Evolutionary conservation across 1,140 invertebrate species (phyloP), one percentile per base, ranked within the genome.

Genomic region (Tribolium castaneum): DNA sequence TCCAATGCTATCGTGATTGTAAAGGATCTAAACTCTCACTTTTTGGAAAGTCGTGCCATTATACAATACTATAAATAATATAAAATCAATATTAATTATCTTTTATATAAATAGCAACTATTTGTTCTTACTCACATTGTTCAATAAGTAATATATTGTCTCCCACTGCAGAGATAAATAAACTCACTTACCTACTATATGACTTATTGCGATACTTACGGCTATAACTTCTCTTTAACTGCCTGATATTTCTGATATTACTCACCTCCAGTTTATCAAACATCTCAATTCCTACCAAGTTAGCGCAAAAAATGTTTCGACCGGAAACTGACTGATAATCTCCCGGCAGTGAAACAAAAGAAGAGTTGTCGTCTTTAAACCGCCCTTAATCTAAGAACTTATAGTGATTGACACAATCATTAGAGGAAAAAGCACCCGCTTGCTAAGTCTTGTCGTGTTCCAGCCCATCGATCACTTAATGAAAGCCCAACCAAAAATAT

Each of bases 141-240:
- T 73, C 14, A 66, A 9, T 45, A 45, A 22, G 70, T 72, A 52
- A 73, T 73, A 73, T 73, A 73, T 73, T 54, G 16, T 73, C 2
- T 73, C 10, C 45, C 49, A 14, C 13, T 7, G 12, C 30, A 73
- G 25, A 49, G 71, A 73, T 73, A 73, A 73, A 73, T 52, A 73
- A 51, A 52, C 71, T 73, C 52, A 73, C 49, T 54, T 34, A 73
- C 49, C 25, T 34, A 72, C 50, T 25, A 30, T 54, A 73, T 73
- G 71, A 73, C 71, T 73, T 73, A 73, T 73, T 73, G 52, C 71
- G 3, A 35, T 30, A 52, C 71, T 73, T 52, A 54, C 13, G 52
- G 71, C 71, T 54, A 73, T 73, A 73, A 73, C 71, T 73, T 73
- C 71, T 73, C 71, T 52, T 72, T 73, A 73, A 73, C 71, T 54